A percentile compares a stretch with the other conserved stretches of the same genome.
phyloP scores from a whole-genome alignment of 2,797 vertebrate genomes.

The Halcyon leucocephala region DNA sequence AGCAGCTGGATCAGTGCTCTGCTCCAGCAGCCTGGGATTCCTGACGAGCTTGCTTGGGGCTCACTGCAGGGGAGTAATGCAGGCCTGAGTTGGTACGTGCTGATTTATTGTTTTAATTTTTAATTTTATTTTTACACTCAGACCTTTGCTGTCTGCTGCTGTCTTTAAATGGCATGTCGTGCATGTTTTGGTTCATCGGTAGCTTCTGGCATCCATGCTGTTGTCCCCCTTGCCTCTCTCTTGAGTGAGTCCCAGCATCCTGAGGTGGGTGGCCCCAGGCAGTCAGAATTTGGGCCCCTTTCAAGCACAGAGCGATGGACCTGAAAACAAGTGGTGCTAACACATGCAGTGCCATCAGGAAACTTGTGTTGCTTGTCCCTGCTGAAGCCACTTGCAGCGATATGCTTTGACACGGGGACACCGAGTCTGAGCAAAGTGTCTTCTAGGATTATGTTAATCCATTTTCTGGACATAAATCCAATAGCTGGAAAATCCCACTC shows the following conservation, averaged over 20 bases:
- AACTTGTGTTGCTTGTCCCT: background rate
- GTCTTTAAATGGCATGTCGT: background rate
- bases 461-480: constrained; percentile 49
- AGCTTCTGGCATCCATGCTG: background rate
- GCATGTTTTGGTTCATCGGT: fast-evolving
- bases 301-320: background rate
- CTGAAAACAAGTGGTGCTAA: background rate
- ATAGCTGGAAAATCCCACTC: constrained; percentile 31
- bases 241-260: background rate
- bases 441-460: constrained; percentile 31
- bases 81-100: background rate
- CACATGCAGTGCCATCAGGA: background rate
- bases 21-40: constrained; percentile 26
- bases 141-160: background rate
- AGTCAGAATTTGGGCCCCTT: background rate
- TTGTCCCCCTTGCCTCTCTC: background rate
- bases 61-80: background rate
- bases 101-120: background rate
- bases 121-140: background rate
- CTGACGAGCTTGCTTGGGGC: constrained; percentile 36
- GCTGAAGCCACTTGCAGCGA: background rate
- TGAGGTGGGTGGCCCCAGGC: fast-evolving
- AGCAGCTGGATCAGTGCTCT: background rate
- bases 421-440: background rate
- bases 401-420: background rate